phyloP scores from a whole-genome alignment of 2,888 invertebrate genomes.

The Anthoptus insignis region DNA sequence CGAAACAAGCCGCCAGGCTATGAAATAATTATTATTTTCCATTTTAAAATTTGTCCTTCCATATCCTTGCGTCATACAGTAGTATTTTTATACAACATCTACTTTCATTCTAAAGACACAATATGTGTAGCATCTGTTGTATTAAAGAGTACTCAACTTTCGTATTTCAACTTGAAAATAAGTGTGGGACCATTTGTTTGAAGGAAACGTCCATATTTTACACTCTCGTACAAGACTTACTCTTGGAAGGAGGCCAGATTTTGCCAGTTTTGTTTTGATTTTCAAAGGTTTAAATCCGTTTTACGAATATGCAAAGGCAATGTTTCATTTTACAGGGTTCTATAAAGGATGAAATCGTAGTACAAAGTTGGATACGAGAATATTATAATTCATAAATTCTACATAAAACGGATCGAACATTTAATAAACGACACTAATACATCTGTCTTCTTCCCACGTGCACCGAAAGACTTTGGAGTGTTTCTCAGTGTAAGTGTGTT shows the following conservation, averaged over 20 bases:
- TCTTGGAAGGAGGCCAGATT: constrained; percentile 25
- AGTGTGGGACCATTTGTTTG: constrained; percentile 26
- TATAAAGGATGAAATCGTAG: too few relatives aligned
- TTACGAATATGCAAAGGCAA: constrained; percentile 24
- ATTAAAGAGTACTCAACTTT: constrained; percentile 15
- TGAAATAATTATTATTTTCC: too few relatives aligned
- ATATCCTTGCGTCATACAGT: neutral
- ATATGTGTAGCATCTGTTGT: constrained; percentile 19
- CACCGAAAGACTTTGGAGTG: too few relatives aligned
- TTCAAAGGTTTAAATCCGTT: constrained; percentile 9
- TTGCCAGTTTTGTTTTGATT: constrained; percentile 23
- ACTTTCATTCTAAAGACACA: neutral
- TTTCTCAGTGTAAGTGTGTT: too few relatives aligned
- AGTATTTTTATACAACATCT: neutral
- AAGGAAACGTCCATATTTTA: constrained; percentile 33
- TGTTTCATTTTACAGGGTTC: too few relatives aligned
- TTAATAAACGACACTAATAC: too few relatives aligned
- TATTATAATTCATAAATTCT: too few relatives aligned
- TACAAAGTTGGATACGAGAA: too few relatives aligned
- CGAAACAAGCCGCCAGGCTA: too few relatives aligned
- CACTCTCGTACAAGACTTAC: constrained; percentile 23
- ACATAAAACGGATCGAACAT: too few relatives aligned
- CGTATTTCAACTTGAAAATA: constrained; percentile 22
- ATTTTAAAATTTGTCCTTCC: neutral
- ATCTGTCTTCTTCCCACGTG: too few relatives aligned